Evolutionary conservation across 2,888 invertebrate genomes (phyloP).

Genomic region (Peribatodes rhomboidaria): DNA sequence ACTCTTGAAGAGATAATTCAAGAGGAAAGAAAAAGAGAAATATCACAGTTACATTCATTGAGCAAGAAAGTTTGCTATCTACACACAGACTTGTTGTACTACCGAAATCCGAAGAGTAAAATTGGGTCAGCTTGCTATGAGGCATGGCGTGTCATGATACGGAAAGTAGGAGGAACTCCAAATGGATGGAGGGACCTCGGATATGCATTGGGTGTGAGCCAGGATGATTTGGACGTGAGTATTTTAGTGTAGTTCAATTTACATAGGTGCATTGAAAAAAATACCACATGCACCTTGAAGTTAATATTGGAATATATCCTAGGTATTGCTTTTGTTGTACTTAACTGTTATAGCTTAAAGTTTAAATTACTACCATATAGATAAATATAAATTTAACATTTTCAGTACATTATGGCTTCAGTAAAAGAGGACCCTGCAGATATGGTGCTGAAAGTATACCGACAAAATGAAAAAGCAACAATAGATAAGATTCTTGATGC

Average conservation of each 20-base stretch:
- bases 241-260: not conserved
- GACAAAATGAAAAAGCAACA: constrained; percentile 82
- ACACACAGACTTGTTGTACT: constrained; percentile 76
- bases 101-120: constrained; percentile 72
- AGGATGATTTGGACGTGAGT: constrained; percentile 79
- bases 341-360: too few relatives aligned
- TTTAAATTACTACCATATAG: not conserved
- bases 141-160: constrained; percentile 74
- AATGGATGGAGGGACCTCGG: constrained; percentile 79
- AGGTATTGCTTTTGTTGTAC: too few relatives aligned
- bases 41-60: constrained; percentile 68
- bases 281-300: not conserved
- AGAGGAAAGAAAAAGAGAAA: constrained; percentile 71
- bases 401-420: constrained; percentile 84
- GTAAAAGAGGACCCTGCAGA: constrained; percentile 85
- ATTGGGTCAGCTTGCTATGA: constrained; percentile 74
- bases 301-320: too few relatives aligned
- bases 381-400: constrained; percentile 37
- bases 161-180: constrained; percentile 73
- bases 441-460: constrained; percentile 82
- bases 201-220: constrained; percentile 66
- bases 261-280: not conserved
- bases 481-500: constrained; percentile 83
- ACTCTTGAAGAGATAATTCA: constrained; percentile 69
- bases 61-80: constrained; percentile 74